These are phyloP conservation scores for Latheticus oryzae DNA, from an alignment of 2,888 invertebrate species.

Conservation along the genomic window DNA sequence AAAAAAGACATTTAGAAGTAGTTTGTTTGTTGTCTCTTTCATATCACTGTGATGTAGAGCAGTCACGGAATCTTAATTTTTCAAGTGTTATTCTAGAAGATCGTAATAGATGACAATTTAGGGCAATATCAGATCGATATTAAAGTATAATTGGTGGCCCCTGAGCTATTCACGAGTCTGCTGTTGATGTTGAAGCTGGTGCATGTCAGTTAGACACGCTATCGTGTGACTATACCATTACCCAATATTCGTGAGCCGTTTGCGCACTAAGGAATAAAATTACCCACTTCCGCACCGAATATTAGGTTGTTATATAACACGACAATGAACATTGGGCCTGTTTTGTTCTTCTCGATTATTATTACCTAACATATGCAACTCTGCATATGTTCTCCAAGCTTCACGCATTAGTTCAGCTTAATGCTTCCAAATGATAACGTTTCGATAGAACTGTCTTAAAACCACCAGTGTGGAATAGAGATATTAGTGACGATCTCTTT, in stretches of 20 bases:
- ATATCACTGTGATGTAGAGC: slow-evolving; percentile 7
- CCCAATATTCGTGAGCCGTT: slow-evolving; percentile 46
- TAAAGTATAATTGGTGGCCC: slow-evolving; percentile 36
- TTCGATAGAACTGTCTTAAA: slow-evolving; percentile 43
- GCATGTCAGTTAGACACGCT: slow-evolving; percentile 42
- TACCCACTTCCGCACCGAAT: slow-evolving; percentile 47
- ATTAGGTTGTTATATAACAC: slow-evolving; percentile 48
- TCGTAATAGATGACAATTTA: slow-evolving; percentile 28
- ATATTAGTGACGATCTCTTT: slow-evolving; percentile 41
- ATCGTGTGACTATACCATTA: slow-evolving; percentile 47
- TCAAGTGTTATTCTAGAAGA: slow-evolving; percentile 22
- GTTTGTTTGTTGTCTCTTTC: slow-evolving; percentile 5
- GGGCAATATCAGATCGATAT: slow-evolving; percentile 35
- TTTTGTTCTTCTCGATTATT: slow-evolving; percentile 40
- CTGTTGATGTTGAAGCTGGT: slow-evolving; percentile 42
- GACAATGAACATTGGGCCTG: slow-evolving; percentile 42
- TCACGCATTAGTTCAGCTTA: slow-evolving; percentile 34
- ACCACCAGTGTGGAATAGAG: slow-evolving; percentile 44
- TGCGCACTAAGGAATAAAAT: slow-evolving; percentile 47
- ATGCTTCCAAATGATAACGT: slow-evolving; percentile 36
- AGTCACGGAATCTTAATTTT: slow-evolving; percentile 24
- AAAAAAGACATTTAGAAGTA: slow-evolving; percentile 14
- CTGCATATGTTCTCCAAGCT: slow-evolving; percentile 30
- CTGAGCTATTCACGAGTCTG: slow-evolving; percentile 33
- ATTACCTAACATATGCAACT: slow-evolving; percentile 36